A percentile compares a stretch with the other conserved stretches of the same genome.
These are phyloP conservation scores for Centroberyx gerrardi DNA, from an alignment of 2,797 vertebrate genomes.

Conservation along the genomic window DNA sequence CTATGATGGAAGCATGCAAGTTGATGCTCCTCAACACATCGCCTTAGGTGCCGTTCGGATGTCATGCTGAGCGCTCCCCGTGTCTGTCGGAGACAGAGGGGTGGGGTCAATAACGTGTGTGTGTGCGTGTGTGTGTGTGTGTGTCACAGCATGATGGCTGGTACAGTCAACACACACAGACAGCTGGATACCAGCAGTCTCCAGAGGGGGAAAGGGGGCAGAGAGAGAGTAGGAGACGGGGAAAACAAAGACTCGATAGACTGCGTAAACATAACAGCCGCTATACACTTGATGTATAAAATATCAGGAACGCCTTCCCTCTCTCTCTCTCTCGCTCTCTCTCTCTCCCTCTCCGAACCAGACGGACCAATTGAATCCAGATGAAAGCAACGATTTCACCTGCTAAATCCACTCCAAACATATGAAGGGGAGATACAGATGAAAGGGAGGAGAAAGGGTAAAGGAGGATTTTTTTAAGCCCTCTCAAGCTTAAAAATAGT, in stretches of 20 bases:
- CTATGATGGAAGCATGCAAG: constrained; percentile 39
- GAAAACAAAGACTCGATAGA: constrained; percentile 50
- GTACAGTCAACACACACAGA: constrained; percentile 77
- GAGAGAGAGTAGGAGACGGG: constrained; percentile 34
- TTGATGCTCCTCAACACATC: constrained; percentile 48
- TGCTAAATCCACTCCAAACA: constrained; percentile 4
- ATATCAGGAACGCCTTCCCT: constrained; percentile 2
- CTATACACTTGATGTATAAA: constrained; percentile 18
- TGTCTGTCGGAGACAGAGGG: constrained; percentile 58
- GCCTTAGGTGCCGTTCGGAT: constrained; percentile 74
- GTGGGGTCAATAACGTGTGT: constrained; percentile 35
- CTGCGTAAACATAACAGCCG: constrained; percentile 5
- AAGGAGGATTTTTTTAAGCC: constrained; percentile 13
- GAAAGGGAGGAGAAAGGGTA: constrained; percentile 36
- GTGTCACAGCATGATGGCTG: constrained; percentile 71
- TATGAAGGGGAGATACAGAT: constrained; percentile 12
- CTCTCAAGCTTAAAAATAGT: constrained; percentile 28
- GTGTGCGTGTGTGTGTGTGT: constrained; percentile 37
- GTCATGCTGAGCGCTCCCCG: constrained; percentile 72
- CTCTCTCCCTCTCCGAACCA: constrained; percentile 3
- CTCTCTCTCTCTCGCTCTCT: background rate
- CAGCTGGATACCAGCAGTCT: constrained; percentile 75
- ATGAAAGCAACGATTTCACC: constrained; percentile 34
- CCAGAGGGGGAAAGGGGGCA: constrained; percentile 49
- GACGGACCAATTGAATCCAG: constrained; percentile 2